Conservation (phyloP, 2,888 invertebrate species). For the Nymphalis polychloros region DNA sequence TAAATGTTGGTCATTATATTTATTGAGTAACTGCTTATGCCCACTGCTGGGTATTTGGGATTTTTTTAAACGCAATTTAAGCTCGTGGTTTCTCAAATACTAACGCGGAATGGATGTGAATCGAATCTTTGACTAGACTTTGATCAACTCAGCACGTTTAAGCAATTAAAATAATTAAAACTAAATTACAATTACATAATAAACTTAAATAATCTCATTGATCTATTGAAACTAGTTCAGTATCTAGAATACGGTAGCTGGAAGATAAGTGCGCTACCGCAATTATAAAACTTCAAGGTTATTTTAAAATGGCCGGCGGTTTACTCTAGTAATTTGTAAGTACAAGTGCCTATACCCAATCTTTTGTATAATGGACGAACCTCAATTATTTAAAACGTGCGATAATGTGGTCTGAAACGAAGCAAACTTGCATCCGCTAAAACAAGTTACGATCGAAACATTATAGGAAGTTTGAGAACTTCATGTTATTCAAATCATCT, state of each 20-base stretch:
- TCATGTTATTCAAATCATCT: slow-evolving; percentile 2
- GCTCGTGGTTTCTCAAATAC: no score
- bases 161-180: neutral
- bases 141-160: no score
- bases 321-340: slow-evolving; percentile 40
- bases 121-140: no score
- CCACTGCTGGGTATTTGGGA: no score
- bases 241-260: slow-evolving; percentile 29
- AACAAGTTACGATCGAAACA: slow-evolving; percentile 10
- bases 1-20: no score
- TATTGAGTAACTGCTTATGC: no score
- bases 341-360: slow-evolving; percentile 37
- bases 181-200: neutral
- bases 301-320: slow-evolving; percentile 33
- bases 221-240: slow-evolving; percentile 1
- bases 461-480: slow-evolving; percentile 6
- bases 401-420: slow-evolving; percentile 36
- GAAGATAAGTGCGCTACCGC: slow-evolving; percentile 26
- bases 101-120: no score
- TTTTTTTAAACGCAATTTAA: no score
- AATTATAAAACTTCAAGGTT: slow-evolving; percentile 30
- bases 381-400: slow-evolving; percentile 44
- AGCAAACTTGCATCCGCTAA: slow-evolving; percentile 25
- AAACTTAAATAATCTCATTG: slow-evolving; percentile 7
- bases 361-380: slow-evolving; percentile 40